These are phyloP conservation scores for Rosalia funebris DNA, from an alignment of 2,888 invertebrate genomes.

Conservation along the genomic window DNA sequence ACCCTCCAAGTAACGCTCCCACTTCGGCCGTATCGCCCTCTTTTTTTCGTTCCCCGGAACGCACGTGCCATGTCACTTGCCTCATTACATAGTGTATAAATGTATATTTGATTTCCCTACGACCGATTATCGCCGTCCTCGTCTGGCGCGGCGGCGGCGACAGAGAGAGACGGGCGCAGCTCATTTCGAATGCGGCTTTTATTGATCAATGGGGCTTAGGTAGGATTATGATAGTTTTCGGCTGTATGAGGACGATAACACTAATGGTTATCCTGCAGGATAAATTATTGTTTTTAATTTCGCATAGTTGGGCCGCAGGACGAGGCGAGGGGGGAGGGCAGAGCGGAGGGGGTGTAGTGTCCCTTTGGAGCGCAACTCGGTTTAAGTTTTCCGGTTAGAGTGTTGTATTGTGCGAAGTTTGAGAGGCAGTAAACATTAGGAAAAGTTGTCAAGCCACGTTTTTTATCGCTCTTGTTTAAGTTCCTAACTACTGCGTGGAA, in stretches of 20 bases:
- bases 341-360: no score
- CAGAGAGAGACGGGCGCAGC: slow-evolving; percentile 1
- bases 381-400: no score
- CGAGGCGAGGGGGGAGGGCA: slow-evolving; percentile 12
- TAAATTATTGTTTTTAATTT: slow-evolving; percentile 54
- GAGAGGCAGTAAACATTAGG: no score
- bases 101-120: slow-evolving; percentile 48
- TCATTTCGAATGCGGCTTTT: slow-evolving; percentile 39
- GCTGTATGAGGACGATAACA: slow-evolving; percentile 54
- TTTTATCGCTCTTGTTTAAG: no score
- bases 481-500: no score
- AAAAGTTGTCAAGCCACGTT: no score
- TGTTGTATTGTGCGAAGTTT: no score
- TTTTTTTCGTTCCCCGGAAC: slow-evolving; percentile 21
- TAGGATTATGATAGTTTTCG: slow-evolving; percentile 56
- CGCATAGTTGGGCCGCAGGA: slow-evolving; percentile 23
- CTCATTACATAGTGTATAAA: slow-evolving; percentile 53
- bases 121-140: slow-evolving; percentile 15
- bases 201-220: slow-evolving; percentile 55
- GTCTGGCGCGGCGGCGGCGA: neutral
- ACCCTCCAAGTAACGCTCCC: slow-evolving; percentile 30
- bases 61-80: slow-evolving; percentile 51
- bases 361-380: no score
- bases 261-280: slow-evolving; percentile 52
- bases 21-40: slow-evolving; percentile 28